phyloP scores from a whole-genome alignment of 1,140 invertebrate genomes.

The Paramacrobiotus metropolitanus region DNA sequence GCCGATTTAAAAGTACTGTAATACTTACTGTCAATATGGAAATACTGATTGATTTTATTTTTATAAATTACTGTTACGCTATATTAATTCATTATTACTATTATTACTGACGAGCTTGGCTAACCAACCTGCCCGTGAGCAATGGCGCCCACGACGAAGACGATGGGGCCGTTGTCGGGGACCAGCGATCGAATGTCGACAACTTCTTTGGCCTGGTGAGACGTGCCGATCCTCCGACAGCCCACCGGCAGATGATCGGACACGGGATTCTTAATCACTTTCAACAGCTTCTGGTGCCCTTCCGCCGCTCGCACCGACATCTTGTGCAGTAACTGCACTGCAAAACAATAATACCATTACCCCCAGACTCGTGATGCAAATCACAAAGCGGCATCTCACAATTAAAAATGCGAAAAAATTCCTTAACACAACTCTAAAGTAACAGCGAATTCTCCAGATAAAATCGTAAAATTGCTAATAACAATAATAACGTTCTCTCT shows the following conservation, averaged over 20 bases:
- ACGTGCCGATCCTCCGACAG: slow-evolving; percentile 67
- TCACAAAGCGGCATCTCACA: no score
- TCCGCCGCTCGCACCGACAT: slow-evolving; percentile 70
- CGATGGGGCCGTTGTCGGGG: slow-evolving; percentile 55
- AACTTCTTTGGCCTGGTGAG: slow-evolving; percentile 56
- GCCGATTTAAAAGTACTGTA: slow-evolving; percentile 3
- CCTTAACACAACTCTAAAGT: slow-evolving; percentile 6
- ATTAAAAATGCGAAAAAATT: slow-evolving; percentile 9
- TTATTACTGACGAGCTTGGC: neutral
- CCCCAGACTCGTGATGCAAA: slow-evolving; percentile 5
- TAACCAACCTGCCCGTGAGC: slow-evolving; percentile 62
- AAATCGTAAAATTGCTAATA: no score
- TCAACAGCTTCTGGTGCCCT: slow-evolving; percentile 64
- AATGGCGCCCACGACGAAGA: slow-evolving; percentile 82
- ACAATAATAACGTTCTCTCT: no score
- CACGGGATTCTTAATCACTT: slow-evolving; percentile 92
- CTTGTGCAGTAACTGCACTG: slow-evolving; percentile 89
- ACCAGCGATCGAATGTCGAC: slow-evolving; percentile 54
- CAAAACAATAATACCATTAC: slow-evolving; percentile 22
- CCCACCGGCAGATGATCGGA: slow-evolving; percentile 84
- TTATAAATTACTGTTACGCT: neutral
- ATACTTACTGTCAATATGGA: slow-evolving; percentile 13
- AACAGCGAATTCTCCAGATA: no score
- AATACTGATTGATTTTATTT: neutral
- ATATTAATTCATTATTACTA: slow-evolving; percentile 2